A percentile compares a stretch with the other conserved stretches of the same genome.
These are phyloP conservation scores for Sapayoa aenigma DNA, from an alignment of 2,113 vertebrate genomes.

Conservation along the genomic window DNA sequence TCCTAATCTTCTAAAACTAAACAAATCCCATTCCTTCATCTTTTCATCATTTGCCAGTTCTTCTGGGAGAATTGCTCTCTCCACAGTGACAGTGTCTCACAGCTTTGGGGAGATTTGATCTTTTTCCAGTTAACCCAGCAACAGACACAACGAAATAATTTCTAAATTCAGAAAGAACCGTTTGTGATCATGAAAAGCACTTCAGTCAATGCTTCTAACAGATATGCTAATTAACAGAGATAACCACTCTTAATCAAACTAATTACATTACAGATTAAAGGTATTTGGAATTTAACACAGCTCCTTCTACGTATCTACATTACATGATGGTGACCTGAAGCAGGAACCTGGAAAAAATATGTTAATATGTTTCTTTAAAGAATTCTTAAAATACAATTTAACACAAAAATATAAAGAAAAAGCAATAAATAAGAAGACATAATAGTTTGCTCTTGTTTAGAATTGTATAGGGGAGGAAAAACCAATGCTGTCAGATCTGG, in stretches of 20 bases:
- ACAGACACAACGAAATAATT: not conserved
- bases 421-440: not conserved
- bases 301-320: not conserved
- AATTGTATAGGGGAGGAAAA: not conserved
- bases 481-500: not conserved
- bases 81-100: not conserved
- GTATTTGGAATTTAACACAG: not conserved
- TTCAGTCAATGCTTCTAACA: constrained; percentile 45
- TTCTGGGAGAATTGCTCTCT: not conserved
- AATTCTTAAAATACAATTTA: not conserved
- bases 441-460: not conserved
- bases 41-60: constrained; percentile 33
- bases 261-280: constrained; percentile 63
- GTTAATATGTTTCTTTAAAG: not conserved
- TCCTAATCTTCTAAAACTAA: constrained; percentile 45
- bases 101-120: constrained; percentile 35
- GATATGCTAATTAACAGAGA: constrained; percentile 60
- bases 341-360: not conserved
- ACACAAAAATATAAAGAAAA: not conserved
- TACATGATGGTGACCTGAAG: not conserved
- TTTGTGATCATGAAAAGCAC: constrained; percentile 34
- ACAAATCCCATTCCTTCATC: constrained; percentile 36
- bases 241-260: constrained; percentile 57
- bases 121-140: constrained; percentile 11
- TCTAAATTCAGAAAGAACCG: not conserved